Conservation (phyloP, 2,113 vertebrate genomes). For the Vidua macroura region DNA sequence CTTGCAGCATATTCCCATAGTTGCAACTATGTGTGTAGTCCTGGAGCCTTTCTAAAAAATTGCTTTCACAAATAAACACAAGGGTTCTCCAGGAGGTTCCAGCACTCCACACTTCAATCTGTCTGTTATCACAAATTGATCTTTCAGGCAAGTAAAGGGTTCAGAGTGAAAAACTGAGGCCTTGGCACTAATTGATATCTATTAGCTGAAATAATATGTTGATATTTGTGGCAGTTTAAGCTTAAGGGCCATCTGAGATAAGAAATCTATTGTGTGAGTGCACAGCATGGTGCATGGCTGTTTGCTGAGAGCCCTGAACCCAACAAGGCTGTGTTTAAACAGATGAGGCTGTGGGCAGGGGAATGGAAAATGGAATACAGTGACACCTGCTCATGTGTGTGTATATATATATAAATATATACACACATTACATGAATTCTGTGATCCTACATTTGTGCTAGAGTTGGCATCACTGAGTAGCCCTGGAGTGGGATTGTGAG, state of each 20-base stretch:
- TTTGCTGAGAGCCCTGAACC: not conserved
- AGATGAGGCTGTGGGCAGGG: not conserved
- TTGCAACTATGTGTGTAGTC: not conserved
- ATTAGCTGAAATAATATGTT: not conserved
- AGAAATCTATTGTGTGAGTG: not conserved
- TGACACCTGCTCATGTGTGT: not conserved
- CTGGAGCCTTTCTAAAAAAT: not conserved
- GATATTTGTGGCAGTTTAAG: not conserved
- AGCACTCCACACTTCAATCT: not conserved
- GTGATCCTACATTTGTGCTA: not conserved
- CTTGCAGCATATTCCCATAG: not conserved
- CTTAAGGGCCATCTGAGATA: not conserved
- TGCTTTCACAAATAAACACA: not conserved
- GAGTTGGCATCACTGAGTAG: not conserved
- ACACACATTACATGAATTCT: not conserved
- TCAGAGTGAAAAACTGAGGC: not conserved
- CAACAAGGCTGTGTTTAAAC: not conserved
- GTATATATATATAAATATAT: rapidly evolving
- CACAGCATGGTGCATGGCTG: not conserved
- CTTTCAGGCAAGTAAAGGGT: not conserved
- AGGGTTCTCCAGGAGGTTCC: not conserved
- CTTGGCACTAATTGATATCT: not conserved
- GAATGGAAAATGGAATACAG: not conserved
- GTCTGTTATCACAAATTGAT: not conserved
- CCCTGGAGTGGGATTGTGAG: not conserved